Evolutionary conservation across 2,888 invertebrate species (phyloP), one percentile per base, ranked within the genome.

Genomic region (Volucella inanis): DNA sequence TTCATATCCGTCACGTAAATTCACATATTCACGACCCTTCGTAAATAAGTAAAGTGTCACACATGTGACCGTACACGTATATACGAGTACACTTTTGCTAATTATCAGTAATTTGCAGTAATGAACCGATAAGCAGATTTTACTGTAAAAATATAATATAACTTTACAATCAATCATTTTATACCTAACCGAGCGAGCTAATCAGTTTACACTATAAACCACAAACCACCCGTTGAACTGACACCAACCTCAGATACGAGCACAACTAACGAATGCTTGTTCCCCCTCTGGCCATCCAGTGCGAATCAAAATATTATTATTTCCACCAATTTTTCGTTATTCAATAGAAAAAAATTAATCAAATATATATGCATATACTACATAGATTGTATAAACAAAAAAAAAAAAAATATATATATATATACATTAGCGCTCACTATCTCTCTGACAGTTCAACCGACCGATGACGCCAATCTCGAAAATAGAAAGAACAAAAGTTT

Each of bases 101-200:
- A 49, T 49, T 49, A 49, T 54, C 54, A 54, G 22, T 22, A 54
- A 54, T 18, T 22, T 54, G 22, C 54, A 54, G 15, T 6, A 31
- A 31, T 31, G 31, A 31, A 31, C 31, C 31, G 4, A 31, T n/a
- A 45, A 45, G 8, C n/a, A 45, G n/a, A 45, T 45, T 45, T n/a
- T n/a, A 45, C n/a, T 11, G 45, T 12, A 6, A 45, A 45, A 10
- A 45, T 12, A 45, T 15, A 52, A 22, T 8, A 54, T 22, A 22
- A 54, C 18, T 54, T 22, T 10, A 1, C 18, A 31, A 11, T 22
- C 18, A 54, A 18, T 22, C 15, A 22, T 22, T 54, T 22, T 1
- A 9, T 8, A 54, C 54, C 8, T 12, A 45, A 45, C 10, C 31
- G 12, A 54, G 3, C 3, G 31, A 22, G 31, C 22, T 14, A 49